phyloP scores from a whole-genome alignment of 1,140 invertebrate species.

The Tetragonula clypearis region DNA sequence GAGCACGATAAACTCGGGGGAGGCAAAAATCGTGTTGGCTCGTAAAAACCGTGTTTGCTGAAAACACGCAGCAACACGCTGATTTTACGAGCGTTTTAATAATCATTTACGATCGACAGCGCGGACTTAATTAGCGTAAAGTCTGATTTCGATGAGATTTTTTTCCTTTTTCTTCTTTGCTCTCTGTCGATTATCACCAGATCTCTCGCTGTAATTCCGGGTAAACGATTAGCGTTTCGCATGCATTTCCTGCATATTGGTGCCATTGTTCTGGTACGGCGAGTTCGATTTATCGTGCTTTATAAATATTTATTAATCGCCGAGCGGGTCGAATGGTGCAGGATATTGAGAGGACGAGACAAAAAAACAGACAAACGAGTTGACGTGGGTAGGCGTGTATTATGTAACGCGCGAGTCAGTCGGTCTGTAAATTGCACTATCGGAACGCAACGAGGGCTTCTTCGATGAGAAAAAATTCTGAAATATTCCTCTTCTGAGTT shows the following conservation, averaged over 20 bases:
- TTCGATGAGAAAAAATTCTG: too few species aligned
- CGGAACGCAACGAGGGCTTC: too few species aligned
- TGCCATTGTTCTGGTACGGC: background rate
- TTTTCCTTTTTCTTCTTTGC: too few species aligned
- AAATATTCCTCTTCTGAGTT: too few species aligned
- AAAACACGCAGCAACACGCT: conserved; percentile 2
- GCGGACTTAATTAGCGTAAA: conserved; percentile 6
- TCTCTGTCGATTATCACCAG: background rate
- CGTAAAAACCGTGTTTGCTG: conserved; percentile 41
- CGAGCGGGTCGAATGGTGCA: background rate
- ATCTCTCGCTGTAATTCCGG: conserved; percentile 28
- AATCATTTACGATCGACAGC: conserved; percentile 28
- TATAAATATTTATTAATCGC: conserved; percentile 42
- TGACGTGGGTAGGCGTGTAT: background rate
- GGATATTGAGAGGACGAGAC: background rate
- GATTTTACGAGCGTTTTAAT: conserved; percentile 40
- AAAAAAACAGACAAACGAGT: background rate
- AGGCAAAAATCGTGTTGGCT: conserved; percentile 5
- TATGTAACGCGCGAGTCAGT: too few species aligned
- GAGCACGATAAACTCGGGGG: background rate
- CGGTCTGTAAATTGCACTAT: too few species aligned
- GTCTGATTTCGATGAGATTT: background rate
- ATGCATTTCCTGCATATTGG: background rate
- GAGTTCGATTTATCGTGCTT: background rate
- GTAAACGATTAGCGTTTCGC: conserved; percentile 32